These are phyloP conservation scores for Scrobipalpa atriplicella DNA, from an alignment of 2,888 invertebrate genomes.

Conservation along the genomic window DNA sequence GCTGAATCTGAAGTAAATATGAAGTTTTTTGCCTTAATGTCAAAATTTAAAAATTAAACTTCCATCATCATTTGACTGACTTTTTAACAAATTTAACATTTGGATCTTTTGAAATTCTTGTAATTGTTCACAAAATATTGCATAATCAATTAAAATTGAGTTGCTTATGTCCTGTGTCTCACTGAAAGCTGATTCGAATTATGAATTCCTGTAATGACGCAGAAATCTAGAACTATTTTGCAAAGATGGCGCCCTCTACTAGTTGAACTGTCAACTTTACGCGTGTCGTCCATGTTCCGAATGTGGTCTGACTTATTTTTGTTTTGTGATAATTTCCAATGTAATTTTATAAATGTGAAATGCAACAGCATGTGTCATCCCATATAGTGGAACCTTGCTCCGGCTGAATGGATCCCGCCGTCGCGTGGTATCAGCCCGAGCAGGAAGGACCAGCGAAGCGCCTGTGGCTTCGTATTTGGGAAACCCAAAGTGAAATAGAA, in stretches of 20 bases:
- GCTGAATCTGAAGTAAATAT: too few relatives aligned
- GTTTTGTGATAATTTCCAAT: slow-evolving; percentile 75
- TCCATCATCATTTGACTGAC: background rate
- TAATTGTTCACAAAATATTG: background rate
- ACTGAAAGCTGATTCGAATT: background rate
- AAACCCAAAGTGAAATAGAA: slow-evolving; percentile 86
- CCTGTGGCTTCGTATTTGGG: slow-evolving; percentile 98
- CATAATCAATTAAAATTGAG: background rate
- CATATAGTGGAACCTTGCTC: slow-evolving; percentile 75
- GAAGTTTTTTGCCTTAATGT: background rate
- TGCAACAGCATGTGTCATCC: slow-evolving; percentile 73
- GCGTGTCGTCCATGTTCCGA: slow-evolving; percentile 81
- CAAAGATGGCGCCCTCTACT: slow-evolving; percentile 77
- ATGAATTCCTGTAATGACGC: slow-evolving; percentile 23
- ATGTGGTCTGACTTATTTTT: slow-evolving; percentile 81
- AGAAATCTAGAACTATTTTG: slow-evolving; percentile 58
- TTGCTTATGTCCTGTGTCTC: background rate
- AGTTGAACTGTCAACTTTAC: slow-evolving; percentile 68
- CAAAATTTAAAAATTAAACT: background rate
- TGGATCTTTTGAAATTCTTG: background rate
- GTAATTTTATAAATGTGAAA: slow-evolving; percentile 71
- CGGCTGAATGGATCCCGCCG: slow-evolving; percentile 97
- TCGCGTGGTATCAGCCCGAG: slow-evolving; percentile 99
- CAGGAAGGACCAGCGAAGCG: slow-evolving; percentile 98
- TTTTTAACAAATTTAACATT: background rate